A percentile compares a stretch with the other conserved stretches of the same genome.
phyloP scores from a whole-genome alignment of 2,113 vertebrate genomes.

The Prionailurus viverrinus region DNA sequence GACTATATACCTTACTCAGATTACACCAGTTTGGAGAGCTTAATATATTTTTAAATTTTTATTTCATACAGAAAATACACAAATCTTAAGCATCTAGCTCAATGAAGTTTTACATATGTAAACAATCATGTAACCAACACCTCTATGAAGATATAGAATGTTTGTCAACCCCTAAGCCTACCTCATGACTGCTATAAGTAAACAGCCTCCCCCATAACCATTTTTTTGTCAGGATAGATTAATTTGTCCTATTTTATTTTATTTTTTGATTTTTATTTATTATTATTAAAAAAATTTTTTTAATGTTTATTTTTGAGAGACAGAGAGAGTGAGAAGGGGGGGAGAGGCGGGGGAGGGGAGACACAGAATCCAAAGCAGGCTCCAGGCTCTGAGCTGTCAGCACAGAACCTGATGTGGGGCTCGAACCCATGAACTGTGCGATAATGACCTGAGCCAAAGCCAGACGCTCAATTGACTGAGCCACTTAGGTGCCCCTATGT shows the following conservation, averaged over 20 bases:
- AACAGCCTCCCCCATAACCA: background rate
- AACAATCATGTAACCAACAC: background rate
- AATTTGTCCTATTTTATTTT: background rate
- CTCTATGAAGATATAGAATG: background rate
- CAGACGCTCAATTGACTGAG: too few relatives aligned
- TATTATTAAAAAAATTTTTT: too few relatives aligned
- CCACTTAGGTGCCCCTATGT: too few relatives aligned
- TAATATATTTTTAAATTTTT: slow-evolving; percentile 7
- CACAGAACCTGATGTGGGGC: too few relatives aligned
- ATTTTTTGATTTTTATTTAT: too few relatives aligned
- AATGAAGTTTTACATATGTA: background rate
- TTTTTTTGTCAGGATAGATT: background rate
- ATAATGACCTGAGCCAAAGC: too few relatives aligned
- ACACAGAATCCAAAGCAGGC: too few relatives aligned
- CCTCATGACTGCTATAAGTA: background rate
- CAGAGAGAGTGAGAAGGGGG: too few relatives aligned
- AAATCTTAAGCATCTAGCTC: background rate
- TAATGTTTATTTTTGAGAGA: too few relatives aligned
- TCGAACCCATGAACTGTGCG: too few relatives aligned
- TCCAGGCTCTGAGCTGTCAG: too few relatives aligned
- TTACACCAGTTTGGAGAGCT: background rate
- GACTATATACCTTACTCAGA: background rate
- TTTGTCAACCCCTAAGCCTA: background rate
- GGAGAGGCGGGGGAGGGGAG: too few relatives aligned
- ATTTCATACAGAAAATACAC: background rate